Conservation (phyloP, 2,888 invertebrate genomes). For the Pterobdella sp. region DNA sequence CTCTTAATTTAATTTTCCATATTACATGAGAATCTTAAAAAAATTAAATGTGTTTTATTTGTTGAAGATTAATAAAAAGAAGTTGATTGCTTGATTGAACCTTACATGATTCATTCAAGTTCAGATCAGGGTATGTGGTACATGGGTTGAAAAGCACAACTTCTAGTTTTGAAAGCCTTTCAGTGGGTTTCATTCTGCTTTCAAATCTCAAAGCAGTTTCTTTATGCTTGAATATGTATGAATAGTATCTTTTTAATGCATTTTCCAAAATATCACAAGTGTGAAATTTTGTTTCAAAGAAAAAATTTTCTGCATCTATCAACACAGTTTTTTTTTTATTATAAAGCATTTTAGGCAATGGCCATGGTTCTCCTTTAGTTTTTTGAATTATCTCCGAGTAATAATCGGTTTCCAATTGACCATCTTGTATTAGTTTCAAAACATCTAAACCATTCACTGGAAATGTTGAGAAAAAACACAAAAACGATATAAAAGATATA, state of each 20-base stretch:
- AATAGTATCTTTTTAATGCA: slow-evolving; percentile 57
- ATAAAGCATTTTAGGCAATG: slow-evolving; percentile 36
- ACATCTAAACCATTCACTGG: no score
- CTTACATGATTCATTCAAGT: slow-evolving; percentile 68
- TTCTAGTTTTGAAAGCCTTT: slow-evolving; percentile 48
- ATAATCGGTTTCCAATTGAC: no score
- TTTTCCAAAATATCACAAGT: slow-evolving; percentile 56
- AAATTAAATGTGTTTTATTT: no score
- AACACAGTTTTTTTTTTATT: slow-evolving; percentile 8
- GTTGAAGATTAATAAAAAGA: no score
- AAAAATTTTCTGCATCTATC: slow-evolving; percentile 36
- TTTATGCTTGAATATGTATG: slow-evolving; percentile 49
- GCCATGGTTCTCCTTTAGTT: slow-evolving; percentile 39
- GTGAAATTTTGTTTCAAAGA: slow-evolving; percentile 42
- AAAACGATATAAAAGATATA: no score
- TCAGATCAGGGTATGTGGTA: slow-evolving; percentile 61
- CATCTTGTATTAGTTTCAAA: no score
- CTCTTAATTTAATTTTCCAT: no score
- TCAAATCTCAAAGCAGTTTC: background rate
- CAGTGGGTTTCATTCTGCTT: background rate
- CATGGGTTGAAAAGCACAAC: slow-evolving; percentile 60
- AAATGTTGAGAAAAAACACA: no score
- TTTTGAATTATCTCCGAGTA: no score
- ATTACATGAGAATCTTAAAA: no score
- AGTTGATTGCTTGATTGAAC: no score